Evolutionary conservation across 2,113 vertebrate species (phyloP).

Genomic region (Eupsittula cactorum): DNA sequence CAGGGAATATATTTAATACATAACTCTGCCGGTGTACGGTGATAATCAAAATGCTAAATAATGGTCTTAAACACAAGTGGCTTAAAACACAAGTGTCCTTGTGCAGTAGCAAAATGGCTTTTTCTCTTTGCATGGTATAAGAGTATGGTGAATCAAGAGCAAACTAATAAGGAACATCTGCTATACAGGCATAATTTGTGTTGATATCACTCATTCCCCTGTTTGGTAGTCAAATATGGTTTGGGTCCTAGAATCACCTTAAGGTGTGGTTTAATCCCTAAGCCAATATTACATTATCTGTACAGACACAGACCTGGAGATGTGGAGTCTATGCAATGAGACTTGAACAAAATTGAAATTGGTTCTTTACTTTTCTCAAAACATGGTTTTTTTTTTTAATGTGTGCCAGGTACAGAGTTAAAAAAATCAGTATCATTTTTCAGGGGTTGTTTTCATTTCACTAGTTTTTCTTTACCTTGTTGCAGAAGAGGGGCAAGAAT

Average conservation of each 20-base stretch:
- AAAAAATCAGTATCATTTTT: neutral
- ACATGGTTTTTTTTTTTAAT: neutral
- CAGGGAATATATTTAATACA: neutral
- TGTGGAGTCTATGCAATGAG: neutral
- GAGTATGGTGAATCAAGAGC: neutral
- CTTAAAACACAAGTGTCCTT: conserved; percentile 3
- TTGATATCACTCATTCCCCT: neutral
- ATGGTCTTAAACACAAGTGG: neutral
- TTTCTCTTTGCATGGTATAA: neutral
- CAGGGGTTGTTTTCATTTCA: neutral
- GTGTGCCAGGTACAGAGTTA: neutral
- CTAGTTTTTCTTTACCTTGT: neutral
- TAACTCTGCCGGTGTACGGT: neutral
- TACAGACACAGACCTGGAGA: neutral
- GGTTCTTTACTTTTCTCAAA: neutral
- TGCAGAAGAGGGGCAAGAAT: neutral
- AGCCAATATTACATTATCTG: neutral
- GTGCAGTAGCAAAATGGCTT: neutral
- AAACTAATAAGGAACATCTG: neutral
- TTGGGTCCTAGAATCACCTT: conserved; percentile 3
- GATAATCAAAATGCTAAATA: conserved; percentile 9
- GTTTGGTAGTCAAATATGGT: neutral
- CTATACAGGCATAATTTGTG: neutral
- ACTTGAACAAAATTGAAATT: neutral
- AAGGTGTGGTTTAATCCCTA: neutral